Percentiles rank a stretch among this genome's conserved stretches.
Evolutionary conservation across 2,888 invertebrate species (phyloP).

Genomic region (Habroteleia sp.): DNA sequence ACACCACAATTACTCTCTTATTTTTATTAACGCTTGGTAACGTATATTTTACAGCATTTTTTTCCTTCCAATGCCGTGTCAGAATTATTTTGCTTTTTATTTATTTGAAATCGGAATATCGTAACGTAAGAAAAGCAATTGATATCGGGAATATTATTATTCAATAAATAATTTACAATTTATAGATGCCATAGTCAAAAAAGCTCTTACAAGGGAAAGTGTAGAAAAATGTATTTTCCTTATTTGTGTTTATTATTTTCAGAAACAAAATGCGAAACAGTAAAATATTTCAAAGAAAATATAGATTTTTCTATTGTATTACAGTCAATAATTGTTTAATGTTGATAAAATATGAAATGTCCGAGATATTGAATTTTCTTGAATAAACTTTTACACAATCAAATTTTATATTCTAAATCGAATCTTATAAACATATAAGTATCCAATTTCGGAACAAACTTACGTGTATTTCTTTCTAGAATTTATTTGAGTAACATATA

Average conservation of each 20-base stretch:
- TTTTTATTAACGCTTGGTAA: conserved; percentile 26
- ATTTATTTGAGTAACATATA: too few species aligned
- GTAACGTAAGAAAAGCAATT: conserved; percentile 3
- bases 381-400: not conserved
- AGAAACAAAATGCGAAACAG: conserved; percentile 1
- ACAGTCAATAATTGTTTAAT: too few species aligned
- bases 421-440: too few species aligned
- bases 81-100: conserved; percentile 26
- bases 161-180: conserved; percentile 42
- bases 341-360: too few species aligned
- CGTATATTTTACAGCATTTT: conserved; percentile 6
- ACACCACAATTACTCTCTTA: conserved; percentile 17
- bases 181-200: conserved; percentile 1
- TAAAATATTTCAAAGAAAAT: not conserved
- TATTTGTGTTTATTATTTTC: conserved; percentile 3
- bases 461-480: too few species aligned
- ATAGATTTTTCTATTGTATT: too few species aligned
- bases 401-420: too few species aligned
- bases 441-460: too few species aligned
- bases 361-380: too few species aligned
- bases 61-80: conserved; percentile 9
- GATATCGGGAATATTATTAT: conserved; percentile 16
- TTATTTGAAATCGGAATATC: conserved; percentile 24
- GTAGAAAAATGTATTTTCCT: conserved; percentile 6
- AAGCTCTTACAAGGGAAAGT: not conserved